Base-by-base conservation (phyloP, 53 echinoderm and acorn worm species). In the Luidia sarsii region DNA sequence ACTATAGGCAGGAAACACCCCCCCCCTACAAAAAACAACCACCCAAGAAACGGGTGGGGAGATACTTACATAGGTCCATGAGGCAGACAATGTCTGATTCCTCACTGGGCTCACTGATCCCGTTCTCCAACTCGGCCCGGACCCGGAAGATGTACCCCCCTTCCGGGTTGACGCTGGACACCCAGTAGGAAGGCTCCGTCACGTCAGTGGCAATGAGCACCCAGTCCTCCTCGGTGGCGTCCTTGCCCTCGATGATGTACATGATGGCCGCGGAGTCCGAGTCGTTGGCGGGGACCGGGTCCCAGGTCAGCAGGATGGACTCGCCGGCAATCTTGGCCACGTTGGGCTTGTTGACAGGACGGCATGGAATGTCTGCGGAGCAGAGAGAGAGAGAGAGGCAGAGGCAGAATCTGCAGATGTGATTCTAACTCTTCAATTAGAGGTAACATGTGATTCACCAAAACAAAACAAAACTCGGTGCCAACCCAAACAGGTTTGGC, bases 61-160 rank as follows among this genome's bases (percentile, higher is more conserved):
- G 7, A 39, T 67, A 67, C 87, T 88, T 82, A 82, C 90, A 79
- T 46, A 88, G 79, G 65, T 83, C 86, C 65, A 80, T 87, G 57
- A 84, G 85, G 18, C 77, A 75, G 53, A 92, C 92, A 5, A 95
- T 74, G 53, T 91, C 89, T 13, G 92, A 87, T 57, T 86, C 91
- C 68, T 91, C 91, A 64, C 91, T 82, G 2, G 95, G 95, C 43
- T 95, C 95, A 24, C 95, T 95, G 61, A 95, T 91, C 31, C 95
- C 95, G 41, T 81, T 91, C 50, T 89, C 91, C 50, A 66, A 84
- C 81, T 92, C 95, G 2, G 92, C 87, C 22, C 95, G 70, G 34
- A 92, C 95, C 45, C 91, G 86, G 67, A 95, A 95, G 54, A 86
- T 81, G 41, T 89, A 92, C 43, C 69, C 89, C 27, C 83, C 87